Conservation (phyloP, 2,797 vertebrate species). For the Siniperca undulata region DNA sequence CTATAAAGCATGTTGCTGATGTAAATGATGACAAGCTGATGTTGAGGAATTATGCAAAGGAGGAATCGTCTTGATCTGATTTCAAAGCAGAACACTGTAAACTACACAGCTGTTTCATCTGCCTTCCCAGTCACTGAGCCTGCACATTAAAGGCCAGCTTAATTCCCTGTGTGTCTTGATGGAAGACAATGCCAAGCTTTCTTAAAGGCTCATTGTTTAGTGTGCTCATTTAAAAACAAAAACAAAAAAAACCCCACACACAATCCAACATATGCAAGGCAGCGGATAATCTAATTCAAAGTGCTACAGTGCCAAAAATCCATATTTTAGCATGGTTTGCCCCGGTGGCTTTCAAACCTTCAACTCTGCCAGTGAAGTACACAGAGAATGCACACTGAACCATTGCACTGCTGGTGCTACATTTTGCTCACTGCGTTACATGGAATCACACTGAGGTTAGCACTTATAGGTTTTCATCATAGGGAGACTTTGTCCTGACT, state of each 20-base stretch:
- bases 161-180: conserved; percentile 65
- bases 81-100: conserved; percentile 91
- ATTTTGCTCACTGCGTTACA: conserved; percentile 48
- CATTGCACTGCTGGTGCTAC: conserved; percentile 16
- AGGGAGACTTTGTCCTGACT: conserved; percentile 40
- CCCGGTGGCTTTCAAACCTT: conserved; percentile 45
- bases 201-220: conserved; percentile 70
- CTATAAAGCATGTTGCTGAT: conserved; percentile 92
- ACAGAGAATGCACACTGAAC: conserved; percentile 38
- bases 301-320: conserved; percentile 31
- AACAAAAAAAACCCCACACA: not conserved
- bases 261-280: conserved; percentile 35
- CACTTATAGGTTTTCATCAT: conserved; percentile 49
- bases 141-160: conserved; percentile 76
- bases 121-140: conserved; percentile 80
- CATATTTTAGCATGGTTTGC: conserved; percentile 45
- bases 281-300: conserved; percentile 55
- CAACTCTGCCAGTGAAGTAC: conserved; percentile 36
- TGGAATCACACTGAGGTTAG: conserved; percentile 49
- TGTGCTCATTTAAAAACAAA: not conserved
- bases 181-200: conserved; percentile 72
- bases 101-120: conserved; percentile 89
- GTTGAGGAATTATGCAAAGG: conserved; percentile 91
- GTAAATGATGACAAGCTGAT: conserved; percentile 91
- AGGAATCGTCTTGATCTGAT: conserved; percentile 92